Percentiles rank a stretch among this genome's conserved stretches.
Conservation (phyloP, 2,888 invertebrate genomes). For the Callosobruchus maculatus region DNA sequence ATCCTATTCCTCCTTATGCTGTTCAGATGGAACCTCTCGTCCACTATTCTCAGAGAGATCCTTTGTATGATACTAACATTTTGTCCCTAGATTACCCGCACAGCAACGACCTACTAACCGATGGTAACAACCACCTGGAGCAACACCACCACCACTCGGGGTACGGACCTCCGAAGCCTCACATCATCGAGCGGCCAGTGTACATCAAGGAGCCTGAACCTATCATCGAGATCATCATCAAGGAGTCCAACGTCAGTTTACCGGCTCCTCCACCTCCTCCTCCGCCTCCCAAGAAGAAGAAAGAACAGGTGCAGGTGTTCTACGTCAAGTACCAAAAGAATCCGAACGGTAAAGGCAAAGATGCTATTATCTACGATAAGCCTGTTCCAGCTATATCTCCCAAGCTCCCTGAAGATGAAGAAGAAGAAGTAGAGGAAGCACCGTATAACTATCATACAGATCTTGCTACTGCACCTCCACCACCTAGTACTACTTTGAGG, state of each 20-base stretch:
- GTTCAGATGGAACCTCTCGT: conserved; percentile 78
- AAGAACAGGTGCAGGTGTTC: conserved; percentile 86
- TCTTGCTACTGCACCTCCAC: conserved; percentile 48
- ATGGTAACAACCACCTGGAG: conserved; percentile 51
- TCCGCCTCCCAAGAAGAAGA: conserved; percentile 58
- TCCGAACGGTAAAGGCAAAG: conserved; percentile 64
- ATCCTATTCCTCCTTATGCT: conserved; percentile 66
- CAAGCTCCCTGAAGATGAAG: conserved; percentile 57
- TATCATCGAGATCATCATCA: conserved; percentile 88
- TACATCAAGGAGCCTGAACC: conserved; percentile 77
- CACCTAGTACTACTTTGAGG: conserved; percentile 73
- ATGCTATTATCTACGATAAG: conserved; percentile 73
- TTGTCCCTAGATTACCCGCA: conserved; percentile 46
- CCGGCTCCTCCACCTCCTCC: conserved; percentile 59
- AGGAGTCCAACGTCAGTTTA: conserved; percentile 80
- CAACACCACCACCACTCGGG: conserved; percentile 36
- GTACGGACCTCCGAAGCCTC: conserved; percentile 46
- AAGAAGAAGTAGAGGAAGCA: conserved; percentile 50
- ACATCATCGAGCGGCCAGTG: conserved; percentile 44
- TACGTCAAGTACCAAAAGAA: conserved; percentile 90
- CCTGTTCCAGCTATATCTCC: conserved; percentile 78
- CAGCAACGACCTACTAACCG: conserved; percentile 45
- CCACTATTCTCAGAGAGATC: conserved; percentile 77
- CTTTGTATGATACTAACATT: conserved; percentile 61
- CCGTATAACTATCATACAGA: conserved; percentile 39